phyloP scores from a whole-genome alignment of 2,797 vertebrate genomes.

The Pithecia hirsuta region DNA sequence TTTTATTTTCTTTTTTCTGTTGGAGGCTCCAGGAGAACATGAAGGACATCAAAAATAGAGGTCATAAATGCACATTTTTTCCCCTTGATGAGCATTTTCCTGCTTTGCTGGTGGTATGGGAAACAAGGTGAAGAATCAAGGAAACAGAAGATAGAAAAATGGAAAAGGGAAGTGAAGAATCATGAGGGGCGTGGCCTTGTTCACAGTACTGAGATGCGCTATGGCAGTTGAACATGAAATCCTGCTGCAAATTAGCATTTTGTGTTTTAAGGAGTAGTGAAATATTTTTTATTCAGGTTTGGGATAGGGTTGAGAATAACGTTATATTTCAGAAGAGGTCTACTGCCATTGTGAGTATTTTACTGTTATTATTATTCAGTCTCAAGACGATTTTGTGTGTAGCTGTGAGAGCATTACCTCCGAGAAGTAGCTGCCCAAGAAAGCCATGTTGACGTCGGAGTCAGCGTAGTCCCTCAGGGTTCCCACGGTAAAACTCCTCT shows the following conservation, averaged over 20 bases:
- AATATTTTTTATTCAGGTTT: not conserved
- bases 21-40: not conserved
- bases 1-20: not conserved
- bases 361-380: not conserved
- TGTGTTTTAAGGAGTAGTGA: not conserved
- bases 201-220: not conserved
- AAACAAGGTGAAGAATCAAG: not conserved
- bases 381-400: not conserved
- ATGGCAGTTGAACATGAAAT: not conserved
- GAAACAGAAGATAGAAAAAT: not conserved
- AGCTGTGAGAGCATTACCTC: conserved; percentile 81
- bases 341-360: not conserved
- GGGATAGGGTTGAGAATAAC: not conserved
- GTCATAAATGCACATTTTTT: not conserved
- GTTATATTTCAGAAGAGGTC: not conserved
- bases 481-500: conserved; percentile 80
- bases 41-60: not conserved
- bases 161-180: not conserved
- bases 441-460: conserved; percentile 85
- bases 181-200: not conserved
- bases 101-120: not conserved
- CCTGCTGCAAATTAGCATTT: not conserved
- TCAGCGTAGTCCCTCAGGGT: conserved; percentile 84
- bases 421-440: conserved; percentile 88
- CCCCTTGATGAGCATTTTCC: not conserved